phyloP scores from a whole-genome alignment of 2,888 invertebrate genomes.

The Polydrusus cervinus region DNA sequence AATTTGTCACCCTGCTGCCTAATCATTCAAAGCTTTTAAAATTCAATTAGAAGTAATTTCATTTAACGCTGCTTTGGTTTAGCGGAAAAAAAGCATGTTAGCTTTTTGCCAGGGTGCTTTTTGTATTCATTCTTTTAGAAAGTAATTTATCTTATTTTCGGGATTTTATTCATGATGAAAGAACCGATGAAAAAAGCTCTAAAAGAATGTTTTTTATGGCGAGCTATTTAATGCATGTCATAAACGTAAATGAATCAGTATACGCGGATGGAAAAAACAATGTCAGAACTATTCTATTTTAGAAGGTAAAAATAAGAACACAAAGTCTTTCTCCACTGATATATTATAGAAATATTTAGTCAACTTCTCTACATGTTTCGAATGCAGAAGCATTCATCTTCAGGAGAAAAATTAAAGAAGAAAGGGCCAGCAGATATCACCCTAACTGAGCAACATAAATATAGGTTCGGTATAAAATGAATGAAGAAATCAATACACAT shows the following conservation, averaged over 20 bases:
- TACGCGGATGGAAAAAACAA: too few species aligned
- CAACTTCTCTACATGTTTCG: too few species aligned
- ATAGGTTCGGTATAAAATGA: too few species aligned
- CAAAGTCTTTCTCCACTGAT: too few species aligned
- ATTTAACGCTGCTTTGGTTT: constrained; percentile 39
- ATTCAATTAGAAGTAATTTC: constrained; percentile 52
- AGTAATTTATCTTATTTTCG: constrained; percentile 35
- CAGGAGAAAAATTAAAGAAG: too few species aligned
- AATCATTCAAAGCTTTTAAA: constrained; percentile 56
- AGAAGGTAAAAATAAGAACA: too few species aligned
- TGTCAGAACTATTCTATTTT: too few species aligned
- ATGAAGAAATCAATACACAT: too few species aligned
- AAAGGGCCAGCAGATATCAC: too few species aligned
- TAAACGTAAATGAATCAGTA: neutral
- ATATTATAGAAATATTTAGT: too few species aligned
- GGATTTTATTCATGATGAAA: constrained; percentile 15
- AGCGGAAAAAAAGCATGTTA: constrained; percentile 39
- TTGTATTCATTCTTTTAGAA: constrained; percentile 35
- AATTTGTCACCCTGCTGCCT: constrained; percentile 59
- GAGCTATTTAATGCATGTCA: neutral
- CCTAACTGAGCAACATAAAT: too few species aligned
- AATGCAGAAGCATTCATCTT: too few species aligned
- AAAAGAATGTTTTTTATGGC: neutral
- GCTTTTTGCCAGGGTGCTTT: constrained; percentile 29
- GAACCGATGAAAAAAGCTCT: neutral